Base-by-base conservation (phyloP, 2,113 vertebrate species). In the Sylvia atricapilla region DNA sequence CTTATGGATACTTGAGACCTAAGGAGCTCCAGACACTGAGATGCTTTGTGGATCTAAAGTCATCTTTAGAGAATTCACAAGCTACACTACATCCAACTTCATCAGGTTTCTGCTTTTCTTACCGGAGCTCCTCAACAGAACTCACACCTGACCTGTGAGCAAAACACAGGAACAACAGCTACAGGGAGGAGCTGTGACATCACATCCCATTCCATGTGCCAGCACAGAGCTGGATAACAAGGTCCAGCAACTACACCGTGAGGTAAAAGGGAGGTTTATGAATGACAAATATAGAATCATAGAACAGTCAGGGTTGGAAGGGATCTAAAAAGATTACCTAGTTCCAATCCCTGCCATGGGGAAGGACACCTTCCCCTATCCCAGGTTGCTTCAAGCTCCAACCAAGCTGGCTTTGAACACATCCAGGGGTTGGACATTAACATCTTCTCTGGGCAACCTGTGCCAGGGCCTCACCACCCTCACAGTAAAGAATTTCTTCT, bases 61-160 rank as follows among this genome's bases (percentile, higher is more conserved):
- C 31, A 37, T 0, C 2, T 49, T 70, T n/a, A 67, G 52, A 53
- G 0, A 53, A 47, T 13, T 69, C 73, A 43, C 15, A 27, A 2
- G 8, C 63, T 41, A 31, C 18, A 35, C 6, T 5, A 33, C 5
- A 4, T 35, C 28, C 1, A 1, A 2, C 19, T 66, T 39, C 30
- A 52, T 25, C 23, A 70, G 59, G 35, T 15, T 18, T n/a, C 14
- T 47, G 46, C 2, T 81, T 44, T 33, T 63, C 27, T 33, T 68
- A n/a, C 11, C 10, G 1, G 28, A 78, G 35, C 44, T 67, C n/a
- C 59, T 63, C 27, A 31, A 7, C 4, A 10, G 14, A 64, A 59
- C 43, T 44, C 52, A 58, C 46, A 56, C 30, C 35, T 25, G 39
- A 43, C 35, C 47, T 59, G 31, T 6, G 27, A 55, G 30, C 35